Evolutionary conservation across 2,113 vertebrate species (phyloP).

Genomic region (Plecturocebus donacophilus): DNA sequence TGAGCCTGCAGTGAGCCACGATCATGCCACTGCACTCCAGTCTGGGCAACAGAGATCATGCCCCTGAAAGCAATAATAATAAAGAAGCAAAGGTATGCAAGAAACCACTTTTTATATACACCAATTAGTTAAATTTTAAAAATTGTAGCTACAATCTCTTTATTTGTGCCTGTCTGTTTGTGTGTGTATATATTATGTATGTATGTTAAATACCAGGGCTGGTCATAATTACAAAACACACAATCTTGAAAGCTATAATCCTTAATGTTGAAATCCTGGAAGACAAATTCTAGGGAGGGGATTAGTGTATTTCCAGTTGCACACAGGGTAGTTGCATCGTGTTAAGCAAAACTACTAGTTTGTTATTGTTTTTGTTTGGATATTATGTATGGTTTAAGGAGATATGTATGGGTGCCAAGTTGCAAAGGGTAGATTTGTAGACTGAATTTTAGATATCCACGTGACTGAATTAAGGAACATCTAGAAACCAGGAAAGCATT

Average conservation of each 20-base stretch:
- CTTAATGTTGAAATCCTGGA: not conserved
- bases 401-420: not conserved
- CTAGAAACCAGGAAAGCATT: not conserved
- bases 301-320: not conserved
- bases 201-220: not conserved
- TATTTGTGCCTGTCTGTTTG: not conserved
- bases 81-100: not conserved
- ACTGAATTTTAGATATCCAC: not conserved
- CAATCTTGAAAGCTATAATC: not conserved
- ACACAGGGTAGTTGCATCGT: not conserved
- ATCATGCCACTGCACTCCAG: too few species aligned
- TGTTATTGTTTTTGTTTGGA: not conserved
- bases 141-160: not conserved
- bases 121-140: not conserved
- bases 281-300: not conserved
- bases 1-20: too few species aligned
- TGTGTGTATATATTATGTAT: not conserved
- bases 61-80: not conserved
- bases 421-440: not conserved
- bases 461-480: not conserved
- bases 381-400: not conserved
- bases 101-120: not conserved
- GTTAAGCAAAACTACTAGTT: not conserved
- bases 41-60: too few species aligned
- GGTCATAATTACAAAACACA: not conserved